Evolutionary conservation across 2,888 invertebrate species (phyloP).

Genomic region (Agonopterix heracliana): DNA sequence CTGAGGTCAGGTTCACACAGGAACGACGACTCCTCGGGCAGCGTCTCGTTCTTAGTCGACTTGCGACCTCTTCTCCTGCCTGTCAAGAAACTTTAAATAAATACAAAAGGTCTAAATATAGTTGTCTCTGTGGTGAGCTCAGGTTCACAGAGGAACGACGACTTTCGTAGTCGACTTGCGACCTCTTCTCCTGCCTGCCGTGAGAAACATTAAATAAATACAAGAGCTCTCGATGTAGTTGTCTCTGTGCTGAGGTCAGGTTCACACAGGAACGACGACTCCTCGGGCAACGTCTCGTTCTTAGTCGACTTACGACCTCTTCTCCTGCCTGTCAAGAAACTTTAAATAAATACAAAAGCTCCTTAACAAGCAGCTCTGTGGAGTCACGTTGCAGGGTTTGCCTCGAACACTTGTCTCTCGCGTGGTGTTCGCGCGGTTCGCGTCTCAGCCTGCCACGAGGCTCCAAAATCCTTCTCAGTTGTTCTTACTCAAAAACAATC

Average conservation of each 20-base stretch:
- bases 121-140: constrained; percentile 49
- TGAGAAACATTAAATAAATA: too few species aligned
- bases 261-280: constrained; percentile 63
- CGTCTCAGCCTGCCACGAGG: too few species aligned
- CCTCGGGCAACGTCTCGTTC: constrained; percentile 58
- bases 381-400: too few species aligned
- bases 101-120: not conserved
- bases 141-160: constrained; percentile 64
- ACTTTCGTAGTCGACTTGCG: constrained; percentile 55
- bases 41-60: constrained; percentile 53
- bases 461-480: too few species aligned
- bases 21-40: constrained; percentile 62
- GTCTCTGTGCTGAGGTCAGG: constrained; percentile 53
- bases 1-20: constrained; percentile 63
- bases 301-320: constrained; percentile 54
- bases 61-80: constrained; percentile 55
- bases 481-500: too few species aligned
- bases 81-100: constrained; percentile 14
- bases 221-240: constrained; percentile 63
- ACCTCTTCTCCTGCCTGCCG: constrained; percentile 51
- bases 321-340: constrained; percentile 39
- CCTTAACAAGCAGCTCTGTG: too few species aligned
- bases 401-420: too few species aligned
- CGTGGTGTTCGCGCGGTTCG: too few species aligned
- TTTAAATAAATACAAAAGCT: not conserved